Conservation (phyloP, 2,888 invertebrate species). For the Mantis religiosa region DNA sequence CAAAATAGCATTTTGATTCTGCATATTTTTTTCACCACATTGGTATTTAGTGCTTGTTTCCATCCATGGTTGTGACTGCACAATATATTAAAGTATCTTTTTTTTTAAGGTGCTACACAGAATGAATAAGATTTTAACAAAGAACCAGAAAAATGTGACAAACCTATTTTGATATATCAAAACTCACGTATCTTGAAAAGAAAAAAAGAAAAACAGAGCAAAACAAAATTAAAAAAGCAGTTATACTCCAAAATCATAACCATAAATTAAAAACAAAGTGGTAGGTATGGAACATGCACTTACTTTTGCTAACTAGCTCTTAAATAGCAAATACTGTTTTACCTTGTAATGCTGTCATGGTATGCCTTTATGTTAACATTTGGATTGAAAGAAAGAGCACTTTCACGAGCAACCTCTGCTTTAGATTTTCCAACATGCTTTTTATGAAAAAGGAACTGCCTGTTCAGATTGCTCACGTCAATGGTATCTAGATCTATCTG, state of each 20-base stretch:
- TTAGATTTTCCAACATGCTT: conserved; percentile 98
- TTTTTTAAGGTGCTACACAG: no score
- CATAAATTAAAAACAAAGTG: not conserved
- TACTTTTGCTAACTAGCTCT: no score
- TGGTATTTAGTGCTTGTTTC: no score
- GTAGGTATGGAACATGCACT: not conserved
- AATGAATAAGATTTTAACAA: no score
- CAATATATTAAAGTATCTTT: no score
- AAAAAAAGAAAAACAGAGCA: no score
- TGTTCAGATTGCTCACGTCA: conserved; percentile 96
- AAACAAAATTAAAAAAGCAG: not conserved
- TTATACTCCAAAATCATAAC: not conserved
- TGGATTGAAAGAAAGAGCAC: conserved; percentile 83
- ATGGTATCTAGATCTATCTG: conserved; percentile 94
- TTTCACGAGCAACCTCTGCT: conserved; percentile 85
- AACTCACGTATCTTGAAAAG: no score
- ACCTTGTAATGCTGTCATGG: conserved; percentile 92
- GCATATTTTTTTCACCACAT: no score
- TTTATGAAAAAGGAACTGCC: conserved; percentile 97
- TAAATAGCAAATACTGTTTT: conserved; percentile 39
- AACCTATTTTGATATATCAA: no score
- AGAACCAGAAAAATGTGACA: no score
- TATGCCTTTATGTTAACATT: conserved; percentile 83
- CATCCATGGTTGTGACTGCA: no score
- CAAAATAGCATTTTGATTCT: no score